These are phyloP conservation scores for Dolichopus griseipennis DNA, from an alignment of 2,888 invertebrate genomes.

Conservation along the genomic window DNA sequence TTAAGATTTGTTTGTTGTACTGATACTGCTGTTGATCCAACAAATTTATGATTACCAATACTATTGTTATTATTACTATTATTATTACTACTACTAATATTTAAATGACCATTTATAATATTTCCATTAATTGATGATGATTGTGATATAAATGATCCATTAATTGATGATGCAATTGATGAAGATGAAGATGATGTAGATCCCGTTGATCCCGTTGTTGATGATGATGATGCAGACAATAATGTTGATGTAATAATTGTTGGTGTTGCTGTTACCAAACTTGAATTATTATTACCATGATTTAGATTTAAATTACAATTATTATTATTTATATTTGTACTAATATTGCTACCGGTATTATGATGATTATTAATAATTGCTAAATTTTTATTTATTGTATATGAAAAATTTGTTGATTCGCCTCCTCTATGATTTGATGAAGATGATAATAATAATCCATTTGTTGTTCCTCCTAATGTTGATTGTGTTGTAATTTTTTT, in stretches of 20 bases:
- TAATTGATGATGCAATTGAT: not conserved
- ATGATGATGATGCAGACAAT: not conserved
- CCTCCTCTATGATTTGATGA: not conserved
- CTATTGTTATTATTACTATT: not conserved
- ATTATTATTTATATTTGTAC: not conserved
- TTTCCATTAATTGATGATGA: not conserved
- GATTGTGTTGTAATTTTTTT: not conserved
- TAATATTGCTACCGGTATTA: too few relatives aligned
- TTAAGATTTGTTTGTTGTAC: not conserved
- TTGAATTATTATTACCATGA: not conserved
- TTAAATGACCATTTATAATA: not conserved
- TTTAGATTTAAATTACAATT: not conserved
- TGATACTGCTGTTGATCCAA: not conserved
- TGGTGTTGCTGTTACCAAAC: not conserved
- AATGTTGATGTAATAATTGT: not conserved
- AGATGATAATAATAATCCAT: not conserved
- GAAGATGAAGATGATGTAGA: not conserved
- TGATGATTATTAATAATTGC: not conserved
- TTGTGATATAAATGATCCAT: not conserved
- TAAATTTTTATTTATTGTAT: not conserved
- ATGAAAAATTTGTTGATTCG: not conserved
- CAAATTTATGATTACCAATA: not conserved
- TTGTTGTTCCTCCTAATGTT: not conserved
- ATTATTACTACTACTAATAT: not conserved
- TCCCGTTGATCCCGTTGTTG: not conserved